Evolutionary conservation across 2,888 invertebrate genomes (phyloP).

Genomic region (Sisyra terminalis): DNA sequence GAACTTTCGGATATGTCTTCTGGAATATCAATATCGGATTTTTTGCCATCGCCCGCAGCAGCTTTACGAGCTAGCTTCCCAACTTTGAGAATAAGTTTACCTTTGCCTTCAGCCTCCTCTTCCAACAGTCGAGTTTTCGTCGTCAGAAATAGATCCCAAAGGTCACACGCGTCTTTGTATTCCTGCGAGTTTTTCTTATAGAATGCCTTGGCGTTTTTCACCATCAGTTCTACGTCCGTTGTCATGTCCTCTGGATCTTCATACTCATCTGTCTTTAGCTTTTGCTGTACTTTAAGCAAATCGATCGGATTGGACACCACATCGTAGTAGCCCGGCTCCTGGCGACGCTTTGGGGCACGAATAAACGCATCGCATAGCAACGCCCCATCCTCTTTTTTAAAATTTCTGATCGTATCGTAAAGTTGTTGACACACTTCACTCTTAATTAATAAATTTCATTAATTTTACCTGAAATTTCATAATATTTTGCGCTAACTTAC

Average conservation of each 20-base stretch:
- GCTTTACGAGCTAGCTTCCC: conserved; percentile 28
- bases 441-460: conserved; percentile 25
- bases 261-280: conserved; percentile 93
- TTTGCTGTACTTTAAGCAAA: conserved; percentile 86
- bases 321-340: conserved; percentile 81
- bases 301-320: conserved; percentile 92
- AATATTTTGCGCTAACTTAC: conserved; percentile 29
- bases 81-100: conserved; percentile 35
- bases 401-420: conserved; percentile 79
- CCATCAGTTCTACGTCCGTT: conserved; percentile 76
- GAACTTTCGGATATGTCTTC: conserved; percentile 57
- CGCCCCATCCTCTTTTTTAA: conserved; percentile 83
- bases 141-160: conserved; percentile 69
- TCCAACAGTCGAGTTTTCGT: conserved; percentile 32
- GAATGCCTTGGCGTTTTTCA: conserved; percentile 89
- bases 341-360: conserved; percentile 82
- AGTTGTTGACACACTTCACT: conserved; percentile 79
- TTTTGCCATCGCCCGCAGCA: conserved; percentile 21
- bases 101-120: conserved; percentile 32
- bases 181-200: conserved; percentile 78
- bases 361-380: conserved; percentile 88
- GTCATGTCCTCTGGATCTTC: conserved; percentile 84
- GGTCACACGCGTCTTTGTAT: conserved; percentile 73
- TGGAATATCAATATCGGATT: conserved; percentile 33
- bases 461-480: conserved; percentile 8